Base-by-base conservation (phyloP, 2,113 vertebrate species). In the Talpa occidentalis region DNA sequence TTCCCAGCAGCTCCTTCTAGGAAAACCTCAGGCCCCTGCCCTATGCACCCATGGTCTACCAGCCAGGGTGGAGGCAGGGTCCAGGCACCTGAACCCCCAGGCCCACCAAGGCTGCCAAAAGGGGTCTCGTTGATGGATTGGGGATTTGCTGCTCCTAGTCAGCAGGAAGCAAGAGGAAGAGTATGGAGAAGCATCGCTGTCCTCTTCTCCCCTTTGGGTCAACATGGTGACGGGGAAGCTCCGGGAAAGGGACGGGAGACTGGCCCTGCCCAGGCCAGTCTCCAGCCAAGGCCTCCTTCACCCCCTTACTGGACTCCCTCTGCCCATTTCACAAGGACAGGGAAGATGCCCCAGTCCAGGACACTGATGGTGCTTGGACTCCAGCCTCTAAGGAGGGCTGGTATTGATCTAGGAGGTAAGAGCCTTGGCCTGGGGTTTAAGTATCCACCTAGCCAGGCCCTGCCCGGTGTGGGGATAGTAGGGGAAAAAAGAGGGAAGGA, bases 321-420 rank as follows among this genome's bases (percentile, higher is more conserved):
- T 62, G 64, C 1, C 32, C 64, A 0, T 73, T 24, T 35, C 52
- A 7, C 40, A 44, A 74, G 66, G 76, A 42, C 77, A 77, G 80
- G 60, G 88, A 66, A 10, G 35, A 62, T 72, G 19, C 77, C 28
- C 56, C 44, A 44, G 30, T 35, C 70, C 79, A 37, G 74, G 37
- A 70, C 59, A 64, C 64, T 60, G 76, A 66, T 77, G 95, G 93
- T 93, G 85, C 95, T 88, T 70, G 88, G 94, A 81, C 88, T 76
- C 42, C 16, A 92, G 70, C 54, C 62, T 79, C 35, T 67, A 19
- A 67, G 74, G 82, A 67, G 56, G 44, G 40, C 47, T 94, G 89
- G 59, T 78, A 8, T 1, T 14, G 56, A 72, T 59, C 67, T 10
- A 44, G 60, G 52, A 91, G 56, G 67, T 94, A 59, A 60, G 84